Conservation (phyloP, 1,140 invertebrate genomes). For the Leptopilina clavipes region DNA sequence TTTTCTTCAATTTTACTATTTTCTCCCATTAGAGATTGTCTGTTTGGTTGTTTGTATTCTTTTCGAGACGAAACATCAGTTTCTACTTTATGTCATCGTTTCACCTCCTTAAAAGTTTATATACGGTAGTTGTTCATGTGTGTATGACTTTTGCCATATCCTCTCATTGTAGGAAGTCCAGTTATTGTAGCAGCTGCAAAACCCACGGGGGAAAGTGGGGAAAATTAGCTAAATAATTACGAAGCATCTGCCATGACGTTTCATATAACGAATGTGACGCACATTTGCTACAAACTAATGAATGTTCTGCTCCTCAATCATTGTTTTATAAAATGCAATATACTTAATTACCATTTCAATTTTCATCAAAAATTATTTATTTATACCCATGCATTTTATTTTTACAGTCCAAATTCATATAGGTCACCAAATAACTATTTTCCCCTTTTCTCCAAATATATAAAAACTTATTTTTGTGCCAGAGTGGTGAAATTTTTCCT, state of each 20-base stretch:
- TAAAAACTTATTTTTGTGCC: too few relatives aligned
- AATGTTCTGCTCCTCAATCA: conserved; percentile 5
- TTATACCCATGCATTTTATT: background rate
- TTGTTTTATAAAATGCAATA: background rate
- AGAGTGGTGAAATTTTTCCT: too few relatives aligned
- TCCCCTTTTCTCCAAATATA: too few relatives aligned
- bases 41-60: background rate
- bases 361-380: background rate
- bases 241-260: conserved; percentile 1
- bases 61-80: background rate
- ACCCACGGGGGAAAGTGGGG: conserved; percentile 3
- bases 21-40: too few relatives aligned
- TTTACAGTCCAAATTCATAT: too few relatives aligned
- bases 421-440: too few relatives aligned
- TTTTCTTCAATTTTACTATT: too few relatives aligned
- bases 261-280: conserved; percentile 23
- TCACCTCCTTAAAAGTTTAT: conserved; percentile 8
- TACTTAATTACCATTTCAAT: background rate
- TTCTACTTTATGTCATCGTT: conserved; percentile 8
- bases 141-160: background rate
- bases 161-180: conserved; percentile 11
- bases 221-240: conserved; percentile 34
- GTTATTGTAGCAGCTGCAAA: conserved; percentile 24
- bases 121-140: conserved; percentile 4
- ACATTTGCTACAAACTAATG: conserved; percentile 14